phyloP scores from a whole-genome alignment of 2,113 vertebrate species.

The Phocoena sinus region DNA sequence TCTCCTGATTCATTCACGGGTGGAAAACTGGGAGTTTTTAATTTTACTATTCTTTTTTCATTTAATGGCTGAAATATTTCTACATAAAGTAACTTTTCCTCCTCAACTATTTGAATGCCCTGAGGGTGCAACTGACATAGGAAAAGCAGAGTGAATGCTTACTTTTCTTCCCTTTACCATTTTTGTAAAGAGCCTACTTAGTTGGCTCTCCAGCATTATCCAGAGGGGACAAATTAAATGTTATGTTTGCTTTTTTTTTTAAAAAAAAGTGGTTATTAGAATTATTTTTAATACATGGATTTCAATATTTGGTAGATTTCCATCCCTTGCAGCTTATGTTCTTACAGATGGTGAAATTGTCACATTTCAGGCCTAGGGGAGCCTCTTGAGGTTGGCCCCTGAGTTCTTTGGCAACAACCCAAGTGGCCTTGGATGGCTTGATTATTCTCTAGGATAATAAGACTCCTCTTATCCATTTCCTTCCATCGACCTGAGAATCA shows the following conservation, averaged over 20 bases:
- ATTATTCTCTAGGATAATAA: neutral
- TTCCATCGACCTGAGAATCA: fast-evolving
- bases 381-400: neutral
- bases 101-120: neutral
- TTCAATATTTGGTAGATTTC: neutral
- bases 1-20: neutral
- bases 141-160: neutral
- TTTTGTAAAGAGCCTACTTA: neutral
- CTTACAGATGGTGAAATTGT: neutral
- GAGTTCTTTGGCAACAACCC: neutral
- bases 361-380: too few species aligned
- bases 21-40: neutral
- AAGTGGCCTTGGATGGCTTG: fast-evolving
- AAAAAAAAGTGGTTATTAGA: neutral
- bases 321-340: neutral
- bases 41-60: neutral
- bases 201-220: neutral
- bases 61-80: neutral
- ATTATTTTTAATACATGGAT: neutral
- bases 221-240: neutral
- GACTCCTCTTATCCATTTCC: fast-evolving
- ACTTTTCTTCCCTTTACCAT: neutral
- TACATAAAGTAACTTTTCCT: neutral
- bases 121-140: neutral
- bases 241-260: neutral